Evolutionary conservation across 2,797 vertebrate species (phyloP).

Genomic region (Acrossocheilus fasciatus): DNA sequence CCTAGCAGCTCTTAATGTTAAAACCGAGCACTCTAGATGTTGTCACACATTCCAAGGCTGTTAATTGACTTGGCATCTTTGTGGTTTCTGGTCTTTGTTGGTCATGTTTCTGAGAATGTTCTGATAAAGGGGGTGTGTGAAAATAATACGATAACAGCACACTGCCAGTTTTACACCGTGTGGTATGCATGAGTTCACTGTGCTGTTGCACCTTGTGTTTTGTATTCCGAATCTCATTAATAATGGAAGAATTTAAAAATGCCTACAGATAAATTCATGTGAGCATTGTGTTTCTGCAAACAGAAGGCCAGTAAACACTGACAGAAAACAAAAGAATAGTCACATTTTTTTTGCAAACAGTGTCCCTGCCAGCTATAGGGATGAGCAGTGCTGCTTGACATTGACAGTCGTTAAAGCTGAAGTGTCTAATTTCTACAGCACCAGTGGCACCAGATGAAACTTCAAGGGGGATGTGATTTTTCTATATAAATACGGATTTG

Average conservation of each 20-base stretch:
- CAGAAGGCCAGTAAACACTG: background rate
- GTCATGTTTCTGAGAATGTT: background rate
- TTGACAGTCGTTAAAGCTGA: background rate
- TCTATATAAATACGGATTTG: too few relatives aligned
- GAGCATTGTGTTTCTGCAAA: background rate
- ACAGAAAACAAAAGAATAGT: background rate
- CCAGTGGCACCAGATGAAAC: background rate
- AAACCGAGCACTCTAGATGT: background rate
- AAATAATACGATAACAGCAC: background rate
- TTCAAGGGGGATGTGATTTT: background rate
- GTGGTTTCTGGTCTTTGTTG: background rate
- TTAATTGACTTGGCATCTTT: background rate
- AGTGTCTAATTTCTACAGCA: background rate
- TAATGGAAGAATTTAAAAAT: background rate
- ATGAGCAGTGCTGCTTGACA: background rate
- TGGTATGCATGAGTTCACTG: background rate
- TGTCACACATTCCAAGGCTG: background rate
- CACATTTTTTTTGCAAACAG: background rate
- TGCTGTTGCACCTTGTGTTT: background rate
- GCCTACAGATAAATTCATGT: background rate
- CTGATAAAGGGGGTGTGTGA: background rate
- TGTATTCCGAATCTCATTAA: background rate
- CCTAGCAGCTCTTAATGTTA: background rate
- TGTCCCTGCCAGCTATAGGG: background rate
- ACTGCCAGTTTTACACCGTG: background rate